Evolutionary conservation across 1,140 invertebrate genomes (phyloP).

Genomic region (Apis cerana): DNA sequence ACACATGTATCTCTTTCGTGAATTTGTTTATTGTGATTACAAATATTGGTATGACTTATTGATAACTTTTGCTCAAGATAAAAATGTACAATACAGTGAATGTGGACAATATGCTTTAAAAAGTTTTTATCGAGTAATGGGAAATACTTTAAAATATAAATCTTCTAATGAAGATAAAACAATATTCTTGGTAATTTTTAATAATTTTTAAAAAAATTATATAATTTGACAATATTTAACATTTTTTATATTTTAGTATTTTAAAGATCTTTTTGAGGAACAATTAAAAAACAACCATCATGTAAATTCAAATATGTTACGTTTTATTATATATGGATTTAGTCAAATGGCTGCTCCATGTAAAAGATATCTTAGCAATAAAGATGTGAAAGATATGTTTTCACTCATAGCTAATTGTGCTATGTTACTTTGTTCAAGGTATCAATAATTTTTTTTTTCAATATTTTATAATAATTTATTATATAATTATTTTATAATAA

Average conservation of each 20-base stretch:
- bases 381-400: conserved; percentile 68
- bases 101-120: conserved; percentile 65
- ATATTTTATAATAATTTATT: conserved; percentile 29
- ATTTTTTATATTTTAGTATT: conserved; percentile 61
- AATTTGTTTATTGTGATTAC: conserved; percentile 67
- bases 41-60: conserved; percentile 71
- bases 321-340: conserved; percentile 70
- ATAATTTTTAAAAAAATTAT: background rate
- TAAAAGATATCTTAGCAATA: conserved; percentile 57
- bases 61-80: conserved; percentile 35
- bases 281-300: conserved; percentile 39
- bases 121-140: conserved; percentile 72
- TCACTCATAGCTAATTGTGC: conserved; percentile 65
- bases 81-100: conserved; percentile 56
- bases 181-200: conserved; percentile 67
- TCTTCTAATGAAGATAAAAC: conserved; percentile 48
- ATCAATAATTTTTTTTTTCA: conserved; percentile 31
- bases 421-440: conserved; percentile 66
- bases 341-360: conserved; percentile 71
- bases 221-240: background rate
- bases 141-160: conserved; percentile 56
- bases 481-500: conserved; percentile 16
- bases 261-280: conserved; percentile 56
- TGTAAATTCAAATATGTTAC: conserved; percentile 39
- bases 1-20: conserved; percentile 63